phyloP scores from a whole-genome alignment of 2,113 vertebrate species.

The Cebus imitator region DNA sequence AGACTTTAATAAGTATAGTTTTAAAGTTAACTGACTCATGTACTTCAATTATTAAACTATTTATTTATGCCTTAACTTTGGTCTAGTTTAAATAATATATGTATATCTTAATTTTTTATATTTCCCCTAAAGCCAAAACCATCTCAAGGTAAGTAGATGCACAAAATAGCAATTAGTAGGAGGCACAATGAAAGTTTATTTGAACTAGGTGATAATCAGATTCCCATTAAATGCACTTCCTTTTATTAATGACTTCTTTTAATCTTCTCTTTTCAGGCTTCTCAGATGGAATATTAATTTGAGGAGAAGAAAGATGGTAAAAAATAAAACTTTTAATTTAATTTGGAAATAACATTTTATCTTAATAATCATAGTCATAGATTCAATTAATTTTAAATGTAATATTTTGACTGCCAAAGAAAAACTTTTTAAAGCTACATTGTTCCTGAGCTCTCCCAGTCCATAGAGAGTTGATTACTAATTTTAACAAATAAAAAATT shows the following conservation, averaged over 20 bases:
- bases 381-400: slow-evolving; percentile 56
- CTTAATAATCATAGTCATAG: slow-evolving; percentile 20
- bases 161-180: slow-evolving; percentile 43
- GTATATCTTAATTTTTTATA: background rate
- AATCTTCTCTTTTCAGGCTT: slow-evolving; percentile 40
- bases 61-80: slow-evolving; percentile 13
- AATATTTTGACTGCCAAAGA: slow-evolving; percentile 39
- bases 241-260: slow-evolving; percentile 62
- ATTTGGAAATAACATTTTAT: slow-evolving; percentile 48
- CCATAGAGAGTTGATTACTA: slow-evolving; percentile 10
- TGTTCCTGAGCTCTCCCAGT: background rate
- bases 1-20: background rate
- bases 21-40: slow-evolving; percentile 10
- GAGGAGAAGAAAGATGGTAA: background rate
- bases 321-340: slow-evolving; percentile 46
- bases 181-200: slow-evolving; percentile 29
- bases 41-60: background rate
- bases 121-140: slow-evolving; percentile 19
- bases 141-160: background rate
- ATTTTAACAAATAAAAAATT: slow-evolving; percentile 43
- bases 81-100: background rate
- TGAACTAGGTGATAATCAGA: slow-evolving; percentile 25
- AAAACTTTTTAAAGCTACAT: slow-evolving; percentile 22
- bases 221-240: slow-evolving; percentile 41
- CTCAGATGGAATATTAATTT: slow-evolving; percentile 35